Evolutionary conservation across 2,113 vertebrate species (phyloP).

Genomic region (Laticauda laticaudata): DNA sequence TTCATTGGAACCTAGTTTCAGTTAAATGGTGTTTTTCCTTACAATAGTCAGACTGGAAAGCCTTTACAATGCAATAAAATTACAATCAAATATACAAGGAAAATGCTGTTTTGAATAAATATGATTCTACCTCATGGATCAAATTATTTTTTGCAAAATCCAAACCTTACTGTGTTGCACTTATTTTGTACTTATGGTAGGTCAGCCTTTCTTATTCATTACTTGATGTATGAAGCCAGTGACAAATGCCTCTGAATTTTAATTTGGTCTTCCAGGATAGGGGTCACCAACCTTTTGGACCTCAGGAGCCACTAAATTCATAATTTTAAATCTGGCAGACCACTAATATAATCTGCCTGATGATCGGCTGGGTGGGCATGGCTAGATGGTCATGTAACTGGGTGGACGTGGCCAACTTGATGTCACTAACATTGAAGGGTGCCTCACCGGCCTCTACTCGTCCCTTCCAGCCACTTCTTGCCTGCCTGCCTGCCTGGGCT

Average conservation of each 20-base stretch:
- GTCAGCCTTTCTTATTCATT: not conserved
- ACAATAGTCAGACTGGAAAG: not conserved
- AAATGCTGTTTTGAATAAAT: not conserved
- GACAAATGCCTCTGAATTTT: not conserved
- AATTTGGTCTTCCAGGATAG: not conserved
- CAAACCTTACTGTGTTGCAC: not conserved
- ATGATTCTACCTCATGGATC: not conserved
- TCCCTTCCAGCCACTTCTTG: no score
- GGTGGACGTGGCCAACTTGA: no score
- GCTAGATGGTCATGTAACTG: no score
- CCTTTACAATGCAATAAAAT: not conserved
- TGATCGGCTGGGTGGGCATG: no score
- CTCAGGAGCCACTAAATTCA: no score
- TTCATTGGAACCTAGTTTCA: not conserved
- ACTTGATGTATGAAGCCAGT: not conserved
- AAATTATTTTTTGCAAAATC: not conserved
- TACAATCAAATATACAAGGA: not conserved
- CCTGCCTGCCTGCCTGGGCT: no score
- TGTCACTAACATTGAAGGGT: no score
- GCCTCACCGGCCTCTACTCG: no score
- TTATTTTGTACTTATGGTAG: not conserved
- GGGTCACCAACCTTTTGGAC: no score
- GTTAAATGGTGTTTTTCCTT: not conserved
- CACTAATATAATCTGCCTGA: no score
- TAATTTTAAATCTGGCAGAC: no score